Evolutionary conservation across 2,113 vertebrate genomes (phyloP).

Genomic region (Cinclus mexicanus): DNA sequence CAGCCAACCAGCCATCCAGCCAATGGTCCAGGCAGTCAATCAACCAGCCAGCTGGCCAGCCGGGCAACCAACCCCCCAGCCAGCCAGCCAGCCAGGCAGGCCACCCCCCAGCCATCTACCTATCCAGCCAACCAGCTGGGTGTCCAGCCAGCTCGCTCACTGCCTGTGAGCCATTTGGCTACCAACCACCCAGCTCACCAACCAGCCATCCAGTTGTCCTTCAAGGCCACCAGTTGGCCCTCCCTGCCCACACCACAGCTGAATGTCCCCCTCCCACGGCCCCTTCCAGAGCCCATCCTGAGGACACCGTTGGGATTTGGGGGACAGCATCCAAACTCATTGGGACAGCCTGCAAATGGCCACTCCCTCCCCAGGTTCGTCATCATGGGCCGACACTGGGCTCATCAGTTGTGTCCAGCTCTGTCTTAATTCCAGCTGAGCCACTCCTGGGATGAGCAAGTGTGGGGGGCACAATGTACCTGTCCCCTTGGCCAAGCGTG

Average conservation of each 20-base stretch:
- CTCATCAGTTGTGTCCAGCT: fast-evolving
- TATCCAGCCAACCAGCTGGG: fast-evolving
- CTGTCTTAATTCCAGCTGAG: background rate
- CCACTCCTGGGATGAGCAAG: background rate
- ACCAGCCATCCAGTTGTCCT: background rate
- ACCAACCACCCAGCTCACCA: background rate
- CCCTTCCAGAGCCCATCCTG: background rate
- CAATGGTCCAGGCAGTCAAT: too few relatives aligned
- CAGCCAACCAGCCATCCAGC: background rate
- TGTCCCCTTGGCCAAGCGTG: fast-evolving
- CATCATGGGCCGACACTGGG: fast-evolving
- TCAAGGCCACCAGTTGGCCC: background rate
- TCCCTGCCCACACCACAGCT: background rate
- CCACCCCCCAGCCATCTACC: background rate
- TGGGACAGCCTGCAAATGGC: fast-evolving
- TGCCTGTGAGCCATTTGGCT: background rate
- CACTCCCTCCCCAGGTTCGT: background rate
- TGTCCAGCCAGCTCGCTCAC: background rate
- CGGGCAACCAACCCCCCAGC: background rate
- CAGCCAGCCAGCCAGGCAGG: too few relatives aligned
- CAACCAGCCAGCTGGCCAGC: background rate
- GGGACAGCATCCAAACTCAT: background rate
- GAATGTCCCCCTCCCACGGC: too few relatives aligned
- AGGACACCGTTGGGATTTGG: background rate
- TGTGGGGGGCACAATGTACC: too few relatives aligned